Conservation (phyloP, 2,888 invertebrate species). For the Callyntrura sp. region DNA sequence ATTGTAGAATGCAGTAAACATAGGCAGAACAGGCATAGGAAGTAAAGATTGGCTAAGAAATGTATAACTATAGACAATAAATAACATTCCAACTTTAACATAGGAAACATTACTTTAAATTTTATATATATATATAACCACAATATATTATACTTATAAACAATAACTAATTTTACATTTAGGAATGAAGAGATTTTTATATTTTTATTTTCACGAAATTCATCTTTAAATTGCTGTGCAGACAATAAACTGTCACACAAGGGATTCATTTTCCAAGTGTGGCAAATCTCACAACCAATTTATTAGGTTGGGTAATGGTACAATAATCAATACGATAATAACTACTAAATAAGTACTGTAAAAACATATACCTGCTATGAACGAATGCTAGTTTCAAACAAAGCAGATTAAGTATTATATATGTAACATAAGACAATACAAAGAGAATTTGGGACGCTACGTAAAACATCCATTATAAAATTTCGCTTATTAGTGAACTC, state of each 20-base stretch:
- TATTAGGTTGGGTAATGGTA: slow-evolving; percentile 29
- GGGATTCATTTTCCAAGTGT: slow-evolving; percentile 13
- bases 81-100: neutral
- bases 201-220: slow-evolving; percentile 54
- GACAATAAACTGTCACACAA: slow-evolving; percentile 69
- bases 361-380: neutral
- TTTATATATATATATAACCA: neutral
- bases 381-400: neutral
- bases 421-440: slow-evolving; percentile 63
- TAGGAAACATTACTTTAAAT: neutral
- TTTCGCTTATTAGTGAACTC: too few species aligned
- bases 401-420: neutral
- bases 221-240: slow-evolving; percentile 75
- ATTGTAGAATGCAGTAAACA: too few species aligned
- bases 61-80: slow-evolving; percentile 39
- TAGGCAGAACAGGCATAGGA: too few species aligned
- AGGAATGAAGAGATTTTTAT: slow-evolving; percentile 40
- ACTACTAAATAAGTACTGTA: neutral
- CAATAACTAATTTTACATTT: neutral
- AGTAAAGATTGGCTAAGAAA: too few species aligned
- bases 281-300: slow-evolving; percentile 74
- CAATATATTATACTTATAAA: neutral
- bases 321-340: slow-evolving; percentile 24
- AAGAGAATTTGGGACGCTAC: neutral
- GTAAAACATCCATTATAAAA: neutral